Percentiles rank a stretch among this genome's conserved stretches.
Conservation (phyloP, 2,888 invertebrate genomes). For the Sarcophaga subvicina region DNA sequence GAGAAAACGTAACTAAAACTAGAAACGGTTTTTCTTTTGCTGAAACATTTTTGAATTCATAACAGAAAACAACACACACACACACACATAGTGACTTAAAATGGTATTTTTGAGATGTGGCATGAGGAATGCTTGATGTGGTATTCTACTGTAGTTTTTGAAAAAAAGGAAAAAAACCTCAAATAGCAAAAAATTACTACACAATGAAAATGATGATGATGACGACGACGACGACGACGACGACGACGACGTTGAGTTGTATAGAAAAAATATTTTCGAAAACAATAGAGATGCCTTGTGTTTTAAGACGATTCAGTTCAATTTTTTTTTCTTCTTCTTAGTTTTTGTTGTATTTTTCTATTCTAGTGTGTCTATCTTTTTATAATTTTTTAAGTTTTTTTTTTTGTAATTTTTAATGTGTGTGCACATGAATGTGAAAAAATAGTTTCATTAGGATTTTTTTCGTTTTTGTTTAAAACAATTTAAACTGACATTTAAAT, state of each 20-base stretch:
- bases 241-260: conserved; percentile 27
- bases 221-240: not conserved
- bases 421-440: conserved; percentile 46
- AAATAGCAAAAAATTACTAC: conserved; percentile 34
- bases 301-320: not conserved
- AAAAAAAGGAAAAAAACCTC: conserved; percentile 18
- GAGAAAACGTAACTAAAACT: conserved; percentile 34
- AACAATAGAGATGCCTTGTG: conserved; percentile 68
- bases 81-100: conserved; percentile 43
- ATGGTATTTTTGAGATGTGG: conserved; percentile 61
- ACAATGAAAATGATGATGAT: conserved; percentile 31
- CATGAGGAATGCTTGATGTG: conserved; percentile 56
- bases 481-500: conserved; percentile 80
- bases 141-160: conserved; percentile 35
- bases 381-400: conserved; percentile 9
- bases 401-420: conserved; percentile 37
- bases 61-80: conserved; percentile 16
- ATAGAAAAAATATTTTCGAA: conserved; percentile 46
- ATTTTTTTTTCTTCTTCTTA: conserved; percentile 14
- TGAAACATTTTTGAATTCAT: conserved; percentile 6
- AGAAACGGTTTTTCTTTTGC: conserved; percentile 11
- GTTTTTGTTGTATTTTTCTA: conserved; percentile 15
- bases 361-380: conserved; percentile 37
- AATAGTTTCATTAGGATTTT: conserved; percentile 65
- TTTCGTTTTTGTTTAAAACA: conserved; percentile 73